Base-by-base conservation (phyloP, 2,888 invertebrate species). In the Caenorhabditis macrosperma region DNA sequence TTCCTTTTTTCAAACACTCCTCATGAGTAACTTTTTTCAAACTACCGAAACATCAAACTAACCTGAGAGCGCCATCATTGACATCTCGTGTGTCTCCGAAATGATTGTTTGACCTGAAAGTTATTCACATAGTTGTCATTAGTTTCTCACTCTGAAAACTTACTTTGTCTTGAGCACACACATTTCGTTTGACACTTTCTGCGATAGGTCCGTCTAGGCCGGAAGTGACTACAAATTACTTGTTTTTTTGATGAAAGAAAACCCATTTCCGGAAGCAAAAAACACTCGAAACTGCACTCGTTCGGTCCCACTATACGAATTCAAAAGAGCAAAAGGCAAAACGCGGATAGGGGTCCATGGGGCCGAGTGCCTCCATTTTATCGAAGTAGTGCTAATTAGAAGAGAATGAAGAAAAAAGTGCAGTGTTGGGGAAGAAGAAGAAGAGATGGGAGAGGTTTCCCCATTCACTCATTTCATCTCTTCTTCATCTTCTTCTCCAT, bases 361-460 rank as follows among this genome's bases (percentile, higher is more conserved):
- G 20, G 17, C 20, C 17, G 22, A 46, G 46, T 46, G 46, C 46
- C 46, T 20, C 46, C 46, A 46, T 20, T 46, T 46, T 20, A 10
- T 20, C n/a, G 46, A 28, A 52, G 52, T 52, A 26, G 15, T 4
- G 52, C 52, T 52, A 52, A 52, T 52, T 52, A 26, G 26, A n/a
- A 52, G 9, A 7, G 26, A 52, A 28, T 26, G 9, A 26, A 15
- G 12, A 26, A 24, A 26, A 50, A 26, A 7, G 26, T n/a, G n/a
- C n/a, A n/a, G n/a, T n/a, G n/a, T n/a, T n/a, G n/a, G 52, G 4
- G 28, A 26, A 26, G 10, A 28, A 6, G 26, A 3, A 52, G 24
- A n/a, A 1, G 28, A 9, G 9, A 2, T 48, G 48, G 15, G 24
- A 24, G 12, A 24, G 2, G 22, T 22, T 24, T 48, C 24, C 48